phyloP scores from a whole-genome alignment of 2,797 vertebrate species.

The Chelonia mydas region DNA sequence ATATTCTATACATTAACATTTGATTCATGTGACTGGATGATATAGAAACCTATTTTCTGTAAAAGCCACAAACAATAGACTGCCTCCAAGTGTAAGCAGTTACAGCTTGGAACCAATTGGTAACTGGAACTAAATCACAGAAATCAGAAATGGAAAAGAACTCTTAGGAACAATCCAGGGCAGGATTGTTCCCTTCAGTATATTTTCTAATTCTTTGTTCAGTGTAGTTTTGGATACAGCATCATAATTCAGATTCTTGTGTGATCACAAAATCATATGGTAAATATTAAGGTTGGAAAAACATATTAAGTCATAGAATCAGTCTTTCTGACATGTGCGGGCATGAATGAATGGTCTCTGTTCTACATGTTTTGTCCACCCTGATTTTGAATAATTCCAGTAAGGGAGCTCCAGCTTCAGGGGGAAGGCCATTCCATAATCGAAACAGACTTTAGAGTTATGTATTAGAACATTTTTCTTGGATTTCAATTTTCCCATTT shows the following conservation, averaged over 20 bases:
- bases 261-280: neutral
- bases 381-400: slow-evolving; percentile 36
- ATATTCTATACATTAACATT: neutral
- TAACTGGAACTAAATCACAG: neutral
- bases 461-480: neutral
- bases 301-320: neutral
- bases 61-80: neutral
- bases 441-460: neutral
- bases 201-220: neutral
- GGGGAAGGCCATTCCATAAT: neutral
- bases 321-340: neutral
- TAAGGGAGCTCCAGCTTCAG: slow-evolving; percentile 4
- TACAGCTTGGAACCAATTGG: neutral
- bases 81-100: neutral
- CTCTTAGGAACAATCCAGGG: neutral
- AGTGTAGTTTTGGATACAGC: neutral
- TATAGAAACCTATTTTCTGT: neutral
- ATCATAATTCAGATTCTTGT: neutral
- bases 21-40: neutral
- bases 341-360: neutral
- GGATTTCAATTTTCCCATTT: neutral
- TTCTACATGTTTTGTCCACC: neutral
- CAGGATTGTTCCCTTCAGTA: neutral
- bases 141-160: neutral
- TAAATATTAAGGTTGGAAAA: neutral